phyloP scores from a whole-genome alignment of 2,113 vertebrate genomes.

The Dermatemys mawii region DNA sequence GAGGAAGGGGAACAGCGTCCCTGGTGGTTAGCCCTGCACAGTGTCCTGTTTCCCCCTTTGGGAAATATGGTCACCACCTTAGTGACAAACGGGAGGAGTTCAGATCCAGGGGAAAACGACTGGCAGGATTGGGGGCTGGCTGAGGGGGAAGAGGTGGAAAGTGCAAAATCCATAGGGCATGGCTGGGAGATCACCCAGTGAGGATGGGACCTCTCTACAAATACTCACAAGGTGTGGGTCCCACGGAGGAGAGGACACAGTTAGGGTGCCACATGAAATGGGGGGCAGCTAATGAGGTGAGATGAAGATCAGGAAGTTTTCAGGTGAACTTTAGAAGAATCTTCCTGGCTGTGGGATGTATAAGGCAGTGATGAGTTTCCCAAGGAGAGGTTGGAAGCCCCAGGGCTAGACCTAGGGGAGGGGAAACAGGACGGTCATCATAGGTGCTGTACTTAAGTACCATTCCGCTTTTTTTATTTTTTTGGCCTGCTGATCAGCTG shows the following conservation, averaged over 20 bases:
- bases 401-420: background rate
- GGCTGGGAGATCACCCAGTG: background rate
- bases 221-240: background rate
- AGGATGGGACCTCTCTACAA: background rate
- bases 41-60: too few relatives aligned
- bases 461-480: background rate
- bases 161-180: accelerated
- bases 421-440: background rate
- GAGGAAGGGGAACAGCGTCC: too few relatives aligned
- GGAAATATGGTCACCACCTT: too few relatives aligned
- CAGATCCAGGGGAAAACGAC: accelerated
- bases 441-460: background rate
- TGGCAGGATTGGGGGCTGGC: background rate
- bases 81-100: background rate
- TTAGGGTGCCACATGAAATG: too few relatives aligned
- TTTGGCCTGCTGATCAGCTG: background rate
- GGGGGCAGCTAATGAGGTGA: background rate
- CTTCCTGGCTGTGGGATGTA: background rate
- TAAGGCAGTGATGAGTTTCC: background rate
- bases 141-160: background rate
- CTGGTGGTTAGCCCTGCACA: too few relatives aligned
- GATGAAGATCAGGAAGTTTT: background rate
- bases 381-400: background rate
- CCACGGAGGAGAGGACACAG: background rate
- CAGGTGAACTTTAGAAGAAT: background rate